A percentile compares a stretch with the other conserved stretches of the same genome.
Conservation (phyloP, 2,113 vertebrate genomes). For the Cryptoleucopteryx plumbea region DNA sequence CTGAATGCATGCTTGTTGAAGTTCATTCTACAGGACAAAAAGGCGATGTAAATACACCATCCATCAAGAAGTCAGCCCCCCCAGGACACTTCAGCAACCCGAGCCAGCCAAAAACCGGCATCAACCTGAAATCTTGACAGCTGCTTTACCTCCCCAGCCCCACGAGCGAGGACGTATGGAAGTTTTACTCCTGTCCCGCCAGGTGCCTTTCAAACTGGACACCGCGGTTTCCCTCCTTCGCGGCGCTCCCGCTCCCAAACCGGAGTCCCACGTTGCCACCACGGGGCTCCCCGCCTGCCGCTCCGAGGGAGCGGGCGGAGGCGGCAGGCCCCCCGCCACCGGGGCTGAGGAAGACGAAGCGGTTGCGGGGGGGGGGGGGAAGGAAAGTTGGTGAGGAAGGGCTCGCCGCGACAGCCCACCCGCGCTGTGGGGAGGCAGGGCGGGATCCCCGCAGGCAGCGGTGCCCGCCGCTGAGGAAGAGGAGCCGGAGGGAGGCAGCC, state of each 20-base stretch:
- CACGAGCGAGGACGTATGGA: neutral
- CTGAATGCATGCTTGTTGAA: neutral
- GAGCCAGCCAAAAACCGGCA: neutral
- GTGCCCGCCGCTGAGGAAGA: slow-evolving; percentile 9
- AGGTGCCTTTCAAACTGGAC: neutral
- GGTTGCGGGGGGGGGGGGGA: too few relatives aligned
- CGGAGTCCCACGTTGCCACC: neutral
- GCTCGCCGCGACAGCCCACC: neutral
- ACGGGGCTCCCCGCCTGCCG: neutral
- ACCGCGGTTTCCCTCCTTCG: neutral
- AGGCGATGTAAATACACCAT: neutral
- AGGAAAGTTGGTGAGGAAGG: neutral
- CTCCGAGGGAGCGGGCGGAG: neutral
- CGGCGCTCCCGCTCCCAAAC: neutral
- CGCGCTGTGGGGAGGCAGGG: neutral
- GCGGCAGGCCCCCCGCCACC: neutral
- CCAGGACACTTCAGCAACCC: neutral
- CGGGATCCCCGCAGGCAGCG: neutral
- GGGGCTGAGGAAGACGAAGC: too few relatives aligned
- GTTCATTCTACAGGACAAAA: neutral
- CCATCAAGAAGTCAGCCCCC: neutral
- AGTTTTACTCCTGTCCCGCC: neutral
- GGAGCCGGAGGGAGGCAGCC: slow-evolving; percentile 1
- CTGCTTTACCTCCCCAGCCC: neutral
- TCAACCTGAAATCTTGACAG: neutral